phyloP scores from a whole-genome alignment of 2,797 vertebrate species.

The Anguilla megastoma region DNA sequence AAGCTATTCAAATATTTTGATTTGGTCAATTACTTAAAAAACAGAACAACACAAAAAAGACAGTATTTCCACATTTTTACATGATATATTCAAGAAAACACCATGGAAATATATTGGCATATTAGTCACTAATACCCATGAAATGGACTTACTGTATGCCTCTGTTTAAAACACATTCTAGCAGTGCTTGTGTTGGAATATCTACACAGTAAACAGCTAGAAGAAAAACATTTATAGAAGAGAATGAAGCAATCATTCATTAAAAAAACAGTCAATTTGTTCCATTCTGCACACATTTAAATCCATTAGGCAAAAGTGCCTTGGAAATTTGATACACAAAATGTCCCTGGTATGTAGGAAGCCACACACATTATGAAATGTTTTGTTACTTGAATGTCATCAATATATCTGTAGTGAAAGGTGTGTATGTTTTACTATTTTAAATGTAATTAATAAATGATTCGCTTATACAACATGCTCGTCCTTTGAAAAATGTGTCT shows the following conservation, averaged over 20 bases:
- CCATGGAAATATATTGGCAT: not conserved
- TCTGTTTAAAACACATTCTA: not conserved
- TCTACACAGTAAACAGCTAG: not conserved
- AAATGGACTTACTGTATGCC: not conserved
- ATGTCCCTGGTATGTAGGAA: not conserved
- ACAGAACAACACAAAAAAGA: not conserved
- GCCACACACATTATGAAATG: not conserved
- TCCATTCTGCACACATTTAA: not conserved
- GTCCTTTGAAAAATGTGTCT: not conserved
- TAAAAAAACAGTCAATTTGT: not conserved
- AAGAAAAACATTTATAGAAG: not conserved
- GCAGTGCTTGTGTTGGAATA: slow-evolving; percentile 1
- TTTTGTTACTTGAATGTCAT: not conserved
- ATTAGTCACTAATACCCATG: not conserved
- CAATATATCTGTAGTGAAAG: not conserved
- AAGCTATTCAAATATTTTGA: not conserved
- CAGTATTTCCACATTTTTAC: not conserved
- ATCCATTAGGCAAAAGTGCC: not conserved
- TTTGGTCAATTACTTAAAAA: not conserved
- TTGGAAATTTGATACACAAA: slow-evolving; percentile 6
- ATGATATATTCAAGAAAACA: not conserved
- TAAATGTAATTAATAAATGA: not conserved
- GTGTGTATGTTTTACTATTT: not conserved
- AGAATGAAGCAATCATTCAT: not conserved
- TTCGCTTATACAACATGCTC: not conserved